phyloP scores from a whole-genome alignment of 1,140 invertebrate species.

The Cepaea nemoralis region DNA sequence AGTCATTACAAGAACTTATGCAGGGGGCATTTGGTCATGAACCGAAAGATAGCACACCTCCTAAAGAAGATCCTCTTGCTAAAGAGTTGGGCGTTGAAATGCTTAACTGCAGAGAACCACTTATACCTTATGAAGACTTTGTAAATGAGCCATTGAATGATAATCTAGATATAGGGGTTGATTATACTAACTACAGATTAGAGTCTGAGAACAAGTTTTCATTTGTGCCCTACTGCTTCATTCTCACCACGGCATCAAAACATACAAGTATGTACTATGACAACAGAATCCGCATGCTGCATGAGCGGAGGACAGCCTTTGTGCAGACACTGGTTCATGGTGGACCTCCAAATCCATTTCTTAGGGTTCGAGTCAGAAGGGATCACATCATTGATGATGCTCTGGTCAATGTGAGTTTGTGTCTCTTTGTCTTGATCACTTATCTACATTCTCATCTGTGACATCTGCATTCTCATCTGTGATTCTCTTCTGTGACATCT shows the following conservation, averaged over 20 bases:
- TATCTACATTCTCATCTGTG: no score
- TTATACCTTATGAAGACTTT: constrained; percentile 88
- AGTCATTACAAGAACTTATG: constrained; percentile 64
- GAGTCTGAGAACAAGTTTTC: constrained; percentile 80
- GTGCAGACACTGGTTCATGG: constrained; percentile 83
- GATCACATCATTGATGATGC: constrained; percentile 93
- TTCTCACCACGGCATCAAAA: constrained; percentile 92
- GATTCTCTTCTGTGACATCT: no score
- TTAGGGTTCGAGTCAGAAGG: constrained; percentile 84
- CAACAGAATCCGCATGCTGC: constrained; percentile 94
- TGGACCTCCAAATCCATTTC: constrained; percentile 86
- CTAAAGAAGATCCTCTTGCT: constrained; percentile 72
- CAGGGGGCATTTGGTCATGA: constrained; percentile 64
- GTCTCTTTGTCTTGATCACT: background rate
- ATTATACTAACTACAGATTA: constrained; percentile 88
- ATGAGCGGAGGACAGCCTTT: constrained; percentile 86
- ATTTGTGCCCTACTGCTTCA: constrained; percentile 92
- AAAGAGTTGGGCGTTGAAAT: constrained; percentile 80
- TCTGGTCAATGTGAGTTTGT: constrained; percentile 81
- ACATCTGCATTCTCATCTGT: no score
- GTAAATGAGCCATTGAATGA: constrained; percentile 94
- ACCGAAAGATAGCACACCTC: constrained; percentile 61
- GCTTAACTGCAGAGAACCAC: constrained; percentile 85
- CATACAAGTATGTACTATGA: constrained; percentile 92
- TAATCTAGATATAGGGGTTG: constrained; percentile 90